Percentiles rank a stretch among this genome's conserved stretches.
Evolutionary conservation across 2,113 vertebrate genomes (phyloP).

Genomic region (Podarcis muralis): DNA sequence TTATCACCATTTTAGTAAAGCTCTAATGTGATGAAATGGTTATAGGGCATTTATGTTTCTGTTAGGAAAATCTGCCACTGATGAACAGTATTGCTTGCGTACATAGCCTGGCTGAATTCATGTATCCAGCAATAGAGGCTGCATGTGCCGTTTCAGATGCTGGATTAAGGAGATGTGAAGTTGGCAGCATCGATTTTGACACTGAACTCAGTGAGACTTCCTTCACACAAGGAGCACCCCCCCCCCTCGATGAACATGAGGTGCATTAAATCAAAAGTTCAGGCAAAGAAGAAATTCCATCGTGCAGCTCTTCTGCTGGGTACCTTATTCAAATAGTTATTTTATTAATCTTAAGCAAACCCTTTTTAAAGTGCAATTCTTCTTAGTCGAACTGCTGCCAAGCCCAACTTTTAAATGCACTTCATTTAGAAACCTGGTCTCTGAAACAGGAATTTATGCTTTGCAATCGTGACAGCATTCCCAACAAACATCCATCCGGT

Average conservation of each 20-base stretch:
- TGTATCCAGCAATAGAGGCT: neutral
- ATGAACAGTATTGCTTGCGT: neutral
- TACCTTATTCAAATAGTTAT: neutral
- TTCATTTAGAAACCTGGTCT: conserved; percentile 65
- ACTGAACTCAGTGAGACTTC: neutral
- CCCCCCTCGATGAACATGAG: too few species aligned
- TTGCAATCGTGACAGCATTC: conserved; percentile 60
- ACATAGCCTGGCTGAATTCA: neutral
- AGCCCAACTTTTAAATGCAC: conserved; percentile 62
- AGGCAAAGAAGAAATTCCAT: neutral
- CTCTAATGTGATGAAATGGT: neutral
- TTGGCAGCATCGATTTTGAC: neutral
- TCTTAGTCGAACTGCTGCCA: neutral
- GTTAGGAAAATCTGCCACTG: neutral
- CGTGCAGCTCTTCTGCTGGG: neutral
- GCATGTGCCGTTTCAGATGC: neutral
- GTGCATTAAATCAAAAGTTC: neutral
- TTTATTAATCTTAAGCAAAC: conserved; percentile 43
- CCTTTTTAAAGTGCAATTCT: conserved; percentile 7
- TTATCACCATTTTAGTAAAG: neutral
- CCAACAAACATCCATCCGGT: conserved; percentile 63
- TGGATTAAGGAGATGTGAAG: too few species aligned
- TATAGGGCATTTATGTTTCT: neutral
- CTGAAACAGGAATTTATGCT: conserved; percentile 73
- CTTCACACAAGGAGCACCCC: neutral